Evolutionary conservation across 2,888 invertebrate genomes (phyloP).

Genomic region (Folsomia candida): DNA sequence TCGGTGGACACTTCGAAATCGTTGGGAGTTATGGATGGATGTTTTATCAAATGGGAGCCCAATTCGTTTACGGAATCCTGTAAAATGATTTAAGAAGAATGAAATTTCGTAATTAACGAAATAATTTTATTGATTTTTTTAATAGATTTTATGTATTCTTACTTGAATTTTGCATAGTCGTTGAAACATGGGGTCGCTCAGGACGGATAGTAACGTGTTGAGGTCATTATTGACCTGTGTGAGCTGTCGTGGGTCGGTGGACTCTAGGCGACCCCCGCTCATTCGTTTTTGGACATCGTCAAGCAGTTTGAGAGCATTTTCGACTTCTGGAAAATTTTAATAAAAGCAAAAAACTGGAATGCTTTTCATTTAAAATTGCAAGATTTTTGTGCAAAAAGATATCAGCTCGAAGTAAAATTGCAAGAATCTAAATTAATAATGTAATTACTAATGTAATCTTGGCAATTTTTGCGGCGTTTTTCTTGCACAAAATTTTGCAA

Average conservation of each 20-base stretch:
- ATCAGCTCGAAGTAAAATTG: no score
- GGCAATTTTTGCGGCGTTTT: no score
- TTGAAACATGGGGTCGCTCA: slow-evolving; percentile 84
- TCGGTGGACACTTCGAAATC: slow-evolving; percentile 89
- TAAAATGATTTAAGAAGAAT: slow-evolving; percentile 38
- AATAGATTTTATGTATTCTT: no score
- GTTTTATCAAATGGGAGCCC: slow-evolving; percentile 80
- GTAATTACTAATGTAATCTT: no score
- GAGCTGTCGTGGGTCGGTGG: slow-evolving; percentile 71
- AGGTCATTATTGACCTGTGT: slow-evolving; percentile 73
- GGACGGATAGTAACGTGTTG: slow-evolving; percentile 74
- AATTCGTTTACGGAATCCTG: slow-evolving; percentile 87
- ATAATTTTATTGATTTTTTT: not conserved
- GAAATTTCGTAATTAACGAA: not conserved
- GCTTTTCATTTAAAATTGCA: no score
- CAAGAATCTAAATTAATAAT: no score
- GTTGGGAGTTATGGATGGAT: slow-evolving; percentile 86
- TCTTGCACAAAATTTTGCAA: no score
- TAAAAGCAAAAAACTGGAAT: slow-evolving; percentile 1
- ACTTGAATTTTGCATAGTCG: slow-evolving; percentile 77
- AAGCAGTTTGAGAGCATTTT: slow-evolving; percentile 44
- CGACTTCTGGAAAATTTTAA: slow-evolving; percentile 45
- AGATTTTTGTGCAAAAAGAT: no score
- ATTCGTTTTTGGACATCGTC: slow-evolving; percentile 47
- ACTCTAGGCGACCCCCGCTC: slow-evolving; percentile 34